A percentile compares a stretch with the other conserved stretches of the same genome.
Conservation (phyloP, 35 echinoderm and acorn worm species). For the Lytechinus pictus region DNA sequence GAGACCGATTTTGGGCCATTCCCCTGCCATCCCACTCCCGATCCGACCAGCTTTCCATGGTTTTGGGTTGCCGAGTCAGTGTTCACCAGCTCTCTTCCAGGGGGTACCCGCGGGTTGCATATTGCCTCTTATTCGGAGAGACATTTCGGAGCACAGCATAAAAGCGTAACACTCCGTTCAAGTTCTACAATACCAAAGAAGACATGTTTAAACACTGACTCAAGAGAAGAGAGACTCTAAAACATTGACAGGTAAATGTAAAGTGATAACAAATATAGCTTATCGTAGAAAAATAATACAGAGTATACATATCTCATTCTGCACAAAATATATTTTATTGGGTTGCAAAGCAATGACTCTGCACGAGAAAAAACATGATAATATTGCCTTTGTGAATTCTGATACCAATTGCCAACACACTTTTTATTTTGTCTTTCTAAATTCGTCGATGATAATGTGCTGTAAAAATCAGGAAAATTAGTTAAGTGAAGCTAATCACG, state of each 20-base stretch:
- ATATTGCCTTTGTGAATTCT: background rate
- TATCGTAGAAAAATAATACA: slow-evolving; percentile 3
- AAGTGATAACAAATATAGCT: background rate
- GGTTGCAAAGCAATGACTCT: background rate
- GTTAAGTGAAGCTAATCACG: background rate
- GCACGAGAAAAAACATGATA: background rate
- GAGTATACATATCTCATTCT: background rate
- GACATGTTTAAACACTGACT: background rate
- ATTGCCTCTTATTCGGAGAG: background rate
- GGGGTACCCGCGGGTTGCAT: slow-evolving; percentile 35
- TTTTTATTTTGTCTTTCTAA: slow-evolving; percentile 8
- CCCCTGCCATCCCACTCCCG: slow-evolving; percentile 79
- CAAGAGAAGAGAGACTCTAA: background rate
- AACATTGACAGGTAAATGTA: background rate
- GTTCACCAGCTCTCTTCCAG: slow-evolving; percentile 14
- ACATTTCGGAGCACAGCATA: slow-evolving; percentile 46
- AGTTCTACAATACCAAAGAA: background rate
- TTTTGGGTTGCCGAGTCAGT: slow-evolving; percentile 33
- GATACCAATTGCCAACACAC: background rate
- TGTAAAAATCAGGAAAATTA: background rate
- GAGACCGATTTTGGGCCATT: slow-evolving; percentile 44
- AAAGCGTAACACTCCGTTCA: background rate
- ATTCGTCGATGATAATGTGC: background rate
- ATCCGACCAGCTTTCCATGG: slow-evolving; percentile 70
- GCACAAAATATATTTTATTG: background rate